A percentile compares a stretch with the other conserved stretches of the same genome.
Evolutionary conservation across 2,113 vertebrate species (phyloP).

Genomic region (Reinhardtius hippoglossoides): DNA sequence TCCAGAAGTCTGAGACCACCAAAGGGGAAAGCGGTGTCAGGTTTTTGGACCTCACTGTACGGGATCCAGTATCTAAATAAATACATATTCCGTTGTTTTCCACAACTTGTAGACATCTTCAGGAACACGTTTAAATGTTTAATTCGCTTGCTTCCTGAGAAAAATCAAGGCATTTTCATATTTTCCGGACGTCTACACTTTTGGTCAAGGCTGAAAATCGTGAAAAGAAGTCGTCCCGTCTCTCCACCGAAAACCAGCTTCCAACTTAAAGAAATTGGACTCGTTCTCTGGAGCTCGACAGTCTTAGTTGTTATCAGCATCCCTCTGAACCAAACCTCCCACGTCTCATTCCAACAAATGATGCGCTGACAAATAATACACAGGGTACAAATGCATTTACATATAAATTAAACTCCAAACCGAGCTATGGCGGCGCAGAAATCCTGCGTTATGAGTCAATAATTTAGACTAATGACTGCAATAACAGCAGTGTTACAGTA

Average conservation of each 20-base stretch:
- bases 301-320: constrained; percentile 56
- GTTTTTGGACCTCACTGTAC: too few relatives aligned
- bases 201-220: too few relatives aligned
- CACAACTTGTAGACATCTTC: too few relatives aligned
- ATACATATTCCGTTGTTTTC: too few relatives aligned
- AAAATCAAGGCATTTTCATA: background rate
- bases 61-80: too few relatives aligned
- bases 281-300: constrained; percentile 40
- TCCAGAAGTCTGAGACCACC: background rate
- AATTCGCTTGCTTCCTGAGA: too few relatives aligned
- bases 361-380: constrained; percentile 77
- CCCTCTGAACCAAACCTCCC: constrained; percentile 52
- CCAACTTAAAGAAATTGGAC: constrained; percentile 41
- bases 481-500: constrained; percentile 66
- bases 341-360: constrained; percentile 69
- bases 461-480: constrained; percentile 75
- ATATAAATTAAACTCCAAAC: constrained; percentile 77
- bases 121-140: too few relatives aligned
- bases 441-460: constrained; percentile 64
- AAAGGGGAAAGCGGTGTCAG: background rate
- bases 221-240: too few relatives aligned
- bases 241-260: background rate
- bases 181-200: constrained; percentile 1
- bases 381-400: constrained; percentile 72
- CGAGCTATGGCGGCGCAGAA: constrained; percentile 44